These are phyloP conservation scores for Frieseomelitta varia DNA, from an alignment of 1,140 invertebrate genomes.

Conservation along the genomic window DNA sequence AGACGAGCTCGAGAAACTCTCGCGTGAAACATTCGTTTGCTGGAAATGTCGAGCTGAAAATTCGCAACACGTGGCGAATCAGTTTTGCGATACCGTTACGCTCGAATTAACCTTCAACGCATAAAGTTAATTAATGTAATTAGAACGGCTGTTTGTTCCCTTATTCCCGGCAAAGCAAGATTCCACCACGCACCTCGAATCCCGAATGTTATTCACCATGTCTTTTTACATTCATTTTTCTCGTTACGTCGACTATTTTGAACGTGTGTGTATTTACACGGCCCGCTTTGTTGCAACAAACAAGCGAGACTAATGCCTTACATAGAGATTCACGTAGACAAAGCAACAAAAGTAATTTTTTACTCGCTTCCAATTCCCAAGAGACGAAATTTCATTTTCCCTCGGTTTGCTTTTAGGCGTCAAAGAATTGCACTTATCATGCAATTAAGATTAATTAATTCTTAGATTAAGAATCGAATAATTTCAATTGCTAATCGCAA, in stretches of 20 bases:
- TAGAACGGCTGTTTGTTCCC: not conserved
- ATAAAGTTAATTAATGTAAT: conserved; percentile 4
- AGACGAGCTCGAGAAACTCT: not conserved
- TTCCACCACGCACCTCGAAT: not conserved
- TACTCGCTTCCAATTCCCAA: not conserved
- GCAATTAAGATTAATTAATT: too few species aligned
- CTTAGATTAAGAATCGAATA: too few species aligned
- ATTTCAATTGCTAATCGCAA: too few species aligned
- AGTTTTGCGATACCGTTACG: not conserved
- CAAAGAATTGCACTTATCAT: too few species aligned
- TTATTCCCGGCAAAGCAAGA: not conserved
- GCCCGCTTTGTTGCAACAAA: not conserved
- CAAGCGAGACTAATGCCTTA: not conserved
- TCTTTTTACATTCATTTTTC: not conserved
- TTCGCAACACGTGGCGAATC: not conserved
- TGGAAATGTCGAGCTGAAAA: not conserved
- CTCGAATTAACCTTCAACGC: not conserved
- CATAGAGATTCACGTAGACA: not conserved
- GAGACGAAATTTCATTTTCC: not conserved
- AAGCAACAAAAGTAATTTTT: not conserved
- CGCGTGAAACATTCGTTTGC: not conserved
- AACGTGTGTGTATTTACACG: not conserved
- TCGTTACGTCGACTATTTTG: not conserved
- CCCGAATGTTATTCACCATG: not conserved
- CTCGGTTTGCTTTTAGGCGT: too few species aligned